Percentiles rank a stretch among this genome's conserved stretches.
phyloP scores from a whole-genome alignment of 1,140 invertebrate genomes.

The honey bee (Apis mellifera) region Amel_HAv3.1 CM009946.2:3623501-3624000 shows the following conservation, averaged over 20 bases:
- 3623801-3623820: conserved; percentile 51
- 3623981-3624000: no score
- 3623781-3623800: conserved; percentile 58
- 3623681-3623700: conserved; percentile 75
- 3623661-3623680: conserved; percentile 78
- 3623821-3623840: conserved; percentile 49
- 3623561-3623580: conserved; percentile 65
- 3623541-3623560: conserved; percentile 64
- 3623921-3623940: neutral
- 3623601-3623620: conserved; percentile 49
- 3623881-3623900: conserved; percentile 43
- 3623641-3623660: conserved; percentile 73
- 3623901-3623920: neutral
- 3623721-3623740: conserved; percentile 42
- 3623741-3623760: neutral
- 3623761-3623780: neutral
- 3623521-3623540: conserved; percentile 69
- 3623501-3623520: conserved; percentile 58
- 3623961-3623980: no score
- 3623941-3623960: no score
- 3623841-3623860: conserved; percentile 20
- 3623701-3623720: conserved; percentile 56
- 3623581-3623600: conserved; percentile 69
- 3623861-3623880: neutral
- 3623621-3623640: conserved; percentile 59